Base-by-base conservation (phyloP, 2,888 invertebrate genomes). In the Cabera pusaria region DNA sequence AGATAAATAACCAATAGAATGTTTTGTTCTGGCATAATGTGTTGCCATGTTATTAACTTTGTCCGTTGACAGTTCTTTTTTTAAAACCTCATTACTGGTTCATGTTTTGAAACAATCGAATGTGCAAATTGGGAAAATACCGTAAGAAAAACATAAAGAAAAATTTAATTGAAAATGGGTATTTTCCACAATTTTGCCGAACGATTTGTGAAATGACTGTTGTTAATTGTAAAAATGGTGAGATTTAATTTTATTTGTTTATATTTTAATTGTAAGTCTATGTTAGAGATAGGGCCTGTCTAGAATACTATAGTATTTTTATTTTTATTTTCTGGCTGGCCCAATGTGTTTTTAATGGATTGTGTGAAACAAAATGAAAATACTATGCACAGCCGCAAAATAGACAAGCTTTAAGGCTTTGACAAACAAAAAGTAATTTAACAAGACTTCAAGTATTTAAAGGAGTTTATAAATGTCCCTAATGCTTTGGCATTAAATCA, bases 261-360 rank as follows among this genome's bases (percentile, higher is more conserved):
- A 40, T 25, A 33, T 43, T 28, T 40, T 35, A 39, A 39, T 57
- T 52, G 19, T 61, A 59, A 56, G 55, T 56, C 50, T 53, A 50
- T 57, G 50, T 53, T 56, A 50, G 45, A 1, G 3, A 8, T 4
- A 45, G 59, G 64, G 69, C 60, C 62, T 56, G 61, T 52, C 62
- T 51, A 48, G 64, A 62, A 54, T 44, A 32, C 56, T 57, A 64
- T 63, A 57, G 55, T 67, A 62, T 65, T 66, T 64, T 59, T 56
- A n/a, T 61, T 58, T 48, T 48, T 51, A 35, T 22, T 36, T 40
- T 59, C 63, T 53, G 62, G 65, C 56, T 54, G 69, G 64, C 61
- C 67, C 62, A 54, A 48, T n/a, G 0, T 7, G 50, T 18, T 34
- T 52, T 55, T 52, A 17, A 10, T 23, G 17, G 2, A 11, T 5